phyloP scores from a whole-genome alignment of 2,888 invertebrate species.

The Hemaris fuciformis region DNA sequence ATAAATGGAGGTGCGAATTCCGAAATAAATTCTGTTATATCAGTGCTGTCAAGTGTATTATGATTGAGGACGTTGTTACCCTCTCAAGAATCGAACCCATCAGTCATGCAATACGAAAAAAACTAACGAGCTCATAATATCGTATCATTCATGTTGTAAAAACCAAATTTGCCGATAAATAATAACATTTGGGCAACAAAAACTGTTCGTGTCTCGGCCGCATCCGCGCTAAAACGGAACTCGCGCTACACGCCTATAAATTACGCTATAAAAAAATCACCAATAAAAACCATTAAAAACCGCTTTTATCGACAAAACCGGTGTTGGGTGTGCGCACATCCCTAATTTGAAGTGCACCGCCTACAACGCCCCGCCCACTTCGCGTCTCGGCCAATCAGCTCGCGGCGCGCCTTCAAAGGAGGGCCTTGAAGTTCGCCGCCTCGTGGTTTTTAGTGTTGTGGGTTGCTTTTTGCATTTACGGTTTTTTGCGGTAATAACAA shows the following conservation, averaged over 20 bases:
- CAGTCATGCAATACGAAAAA: neutral
- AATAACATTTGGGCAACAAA: slow-evolving; percentile 2
- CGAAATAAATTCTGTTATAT: neutral
- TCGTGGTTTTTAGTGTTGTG: slow-evolving; percentile 70
- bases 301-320: slow-evolving; percentile 13
- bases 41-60: neutral
- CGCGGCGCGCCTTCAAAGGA: slow-evolving; percentile 44
- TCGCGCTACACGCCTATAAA: slow-evolving; percentile 1
- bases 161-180: slow-evolving; percentile 8
- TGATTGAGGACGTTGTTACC: neutral
- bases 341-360: slow-evolving; percentile 55
- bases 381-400: slow-evolving; percentile 56
- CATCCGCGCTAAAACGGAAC: slow-evolving; percentile 13
- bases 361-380: slow-evolving; percentile 57
- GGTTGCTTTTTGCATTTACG: slow-evolving; percentile 63
- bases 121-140: neutral
- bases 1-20: too few species aligned
- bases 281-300: slow-evolving; percentile 71
- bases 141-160: neutral
- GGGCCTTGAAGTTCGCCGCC: slow-evolving; percentile 52
- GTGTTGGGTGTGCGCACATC: slow-evolving; percentile 48
- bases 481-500: slow-evolving; percentile 57
- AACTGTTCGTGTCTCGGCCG: neutral
- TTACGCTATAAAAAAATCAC: slow-evolving; percentile 40
- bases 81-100: neutral